These are phyloP conservation scores for Ochotona curzoniae DNA, from an alignment of 2,113 vertebrate genomes.

Conservation along the genomic window DNA sequence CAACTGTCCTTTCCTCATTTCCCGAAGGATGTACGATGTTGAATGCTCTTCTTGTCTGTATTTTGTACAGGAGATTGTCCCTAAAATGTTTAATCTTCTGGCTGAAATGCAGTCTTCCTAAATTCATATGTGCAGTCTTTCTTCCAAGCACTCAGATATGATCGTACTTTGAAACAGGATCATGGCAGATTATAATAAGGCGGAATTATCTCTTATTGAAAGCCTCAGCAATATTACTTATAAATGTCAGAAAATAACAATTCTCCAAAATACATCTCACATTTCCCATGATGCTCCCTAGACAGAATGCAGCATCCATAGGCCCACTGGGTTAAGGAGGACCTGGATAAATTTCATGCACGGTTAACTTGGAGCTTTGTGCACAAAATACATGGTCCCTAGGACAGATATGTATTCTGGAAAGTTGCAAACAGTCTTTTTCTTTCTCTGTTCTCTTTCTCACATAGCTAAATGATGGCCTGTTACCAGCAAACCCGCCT, in stretches of 20 bases:
- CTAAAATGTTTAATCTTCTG: not conserved
- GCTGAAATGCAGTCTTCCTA: not conserved
- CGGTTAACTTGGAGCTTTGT: not conserved
- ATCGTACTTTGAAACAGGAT: not conserved
- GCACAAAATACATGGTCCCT: not conserved
- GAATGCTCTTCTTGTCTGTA: not conserved
- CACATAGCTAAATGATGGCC: not conserved
- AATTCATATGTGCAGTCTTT: not conserved
- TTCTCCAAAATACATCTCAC: conserved; percentile 32
- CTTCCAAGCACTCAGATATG: not conserved
- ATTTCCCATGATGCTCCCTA: not conserved
- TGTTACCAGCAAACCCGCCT: not conserved
- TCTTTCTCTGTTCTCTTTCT: not conserved
- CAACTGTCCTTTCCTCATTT: conserved; percentile 33
- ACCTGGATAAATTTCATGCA: not conserved
- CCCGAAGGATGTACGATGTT: not conserved
- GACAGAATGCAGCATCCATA: not conserved
- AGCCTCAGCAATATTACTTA: conserved; percentile 41
- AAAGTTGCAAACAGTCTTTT: not conserved
- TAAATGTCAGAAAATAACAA: conserved; percentile 54
- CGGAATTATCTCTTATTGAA: conserved; percentile 47
- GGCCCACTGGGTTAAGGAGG: not conserved
- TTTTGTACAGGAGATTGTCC: not conserved
- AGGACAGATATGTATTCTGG: no score
- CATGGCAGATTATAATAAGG: not conserved